phyloP scores from a whole-genome alignment of 2,797 vertebrate species.

The Coluber constrictor region DNA sequence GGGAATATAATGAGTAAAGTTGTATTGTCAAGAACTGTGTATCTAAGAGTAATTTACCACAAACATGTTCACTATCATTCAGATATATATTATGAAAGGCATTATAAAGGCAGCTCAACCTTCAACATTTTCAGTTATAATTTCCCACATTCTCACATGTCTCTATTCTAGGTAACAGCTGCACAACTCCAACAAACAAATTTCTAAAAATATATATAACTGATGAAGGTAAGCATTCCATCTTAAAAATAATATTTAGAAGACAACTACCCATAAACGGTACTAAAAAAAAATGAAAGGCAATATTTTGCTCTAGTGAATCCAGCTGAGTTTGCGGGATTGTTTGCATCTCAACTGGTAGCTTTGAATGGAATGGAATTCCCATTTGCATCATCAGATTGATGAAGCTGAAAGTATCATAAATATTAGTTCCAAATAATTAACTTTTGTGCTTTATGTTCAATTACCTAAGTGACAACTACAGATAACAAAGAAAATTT shows the following conservation, averaged over 20 bases:
- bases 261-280: not conserved
- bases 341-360: not conserved
- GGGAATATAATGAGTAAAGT: not conserved
- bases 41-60: not conserved
- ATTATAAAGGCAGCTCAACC: not conserved
- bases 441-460: conserved; percentile 3
- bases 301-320: not conserved
- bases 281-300: not conserved
- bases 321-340: not conserved
- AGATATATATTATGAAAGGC: not conserved
- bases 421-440: not conserved
- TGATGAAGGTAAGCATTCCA: not conserved
- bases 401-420: not conserved
- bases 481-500: not conserved
- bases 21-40: not conserved
- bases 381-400: not conserved
- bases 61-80: not conserved
- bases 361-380: not conserved
- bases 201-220: not conserved
- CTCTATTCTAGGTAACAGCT: not conserved
- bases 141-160: not conserved
- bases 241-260: not conserved
- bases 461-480: fast-evolving
- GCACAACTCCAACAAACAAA: not conserved
- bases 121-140: fast-evolving